phyloP scores from a whole-genome alignment of 2,113 vertebrate genomes.

The Saimiri boliviensis region DNA sequence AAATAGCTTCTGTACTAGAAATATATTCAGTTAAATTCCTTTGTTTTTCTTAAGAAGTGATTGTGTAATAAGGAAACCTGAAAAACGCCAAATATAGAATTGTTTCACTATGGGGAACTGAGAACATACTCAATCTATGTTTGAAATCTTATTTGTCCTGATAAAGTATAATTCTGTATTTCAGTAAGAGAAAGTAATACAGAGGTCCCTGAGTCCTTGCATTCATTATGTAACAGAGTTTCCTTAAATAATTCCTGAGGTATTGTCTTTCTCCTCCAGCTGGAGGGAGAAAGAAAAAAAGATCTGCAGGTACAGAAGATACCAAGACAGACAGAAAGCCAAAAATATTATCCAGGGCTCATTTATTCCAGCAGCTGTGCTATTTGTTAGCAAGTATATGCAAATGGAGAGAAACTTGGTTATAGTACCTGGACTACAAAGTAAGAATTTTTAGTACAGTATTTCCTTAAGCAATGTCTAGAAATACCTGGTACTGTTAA shows the following conservation, averaged over 20 bases:
- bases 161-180: constrained; percentile 46
- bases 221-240: constrained; percentile 62
- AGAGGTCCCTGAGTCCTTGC: not conserved
- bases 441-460: constrained; percentile 51
- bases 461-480: constrained; percentile 53
- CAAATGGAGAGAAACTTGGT: constrained; percentile 43
- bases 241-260: constrained; percentile 56
- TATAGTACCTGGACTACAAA: constrained; percentile 47
- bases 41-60: constrained; percentile 51
- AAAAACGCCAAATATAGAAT: constrained; percentile 18
- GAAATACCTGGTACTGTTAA: constrained; percentile 43
- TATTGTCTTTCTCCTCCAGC: constrained; percentile 20
- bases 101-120: not conserved
- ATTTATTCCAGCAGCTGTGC: not conserved
- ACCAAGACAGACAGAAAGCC: constrained; percentile 41
- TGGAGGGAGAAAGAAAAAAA: not conserved
- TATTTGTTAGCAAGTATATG: constrained; percentile 55
- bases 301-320: constrained; percentile 49
- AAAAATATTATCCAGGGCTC: constrained; percentile 57
- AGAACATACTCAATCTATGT: not conserved
- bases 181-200: not conserved
- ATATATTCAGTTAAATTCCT: constrained; percentile 46
- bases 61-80: constrained; percentile 19
- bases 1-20: constrained; percentile 54
- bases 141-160: constrained; percentile 36